Evolutionary conservation across 2,797 vertebrate genomes (phyloP).

Genomic region (Enteromius radiatus): DNA sequence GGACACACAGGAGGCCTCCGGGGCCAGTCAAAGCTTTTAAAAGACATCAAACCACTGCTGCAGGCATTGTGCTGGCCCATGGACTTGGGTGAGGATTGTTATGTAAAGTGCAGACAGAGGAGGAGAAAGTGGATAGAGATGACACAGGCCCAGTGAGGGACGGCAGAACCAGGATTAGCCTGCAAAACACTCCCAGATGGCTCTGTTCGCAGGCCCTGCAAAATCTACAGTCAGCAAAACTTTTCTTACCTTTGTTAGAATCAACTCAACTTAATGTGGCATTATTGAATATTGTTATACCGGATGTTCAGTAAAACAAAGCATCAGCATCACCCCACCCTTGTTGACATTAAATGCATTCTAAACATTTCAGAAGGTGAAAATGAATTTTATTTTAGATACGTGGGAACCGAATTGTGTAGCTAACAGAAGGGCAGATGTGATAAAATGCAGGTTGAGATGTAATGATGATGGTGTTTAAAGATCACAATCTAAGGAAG

Average conservation of each 20-base stretch:
- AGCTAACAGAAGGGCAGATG: background rate
- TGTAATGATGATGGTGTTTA: background rate
- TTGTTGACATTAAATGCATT: background rate
- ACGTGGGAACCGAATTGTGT: background rate
- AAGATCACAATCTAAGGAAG: background rate
- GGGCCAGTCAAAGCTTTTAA: slow-evolving; percentile 69
- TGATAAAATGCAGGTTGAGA: background rate
- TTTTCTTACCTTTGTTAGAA: background rate
- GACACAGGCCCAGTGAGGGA: slow-evolving; percentile 28
- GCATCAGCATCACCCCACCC: background rate
- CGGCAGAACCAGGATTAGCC: slow-evolving; percentile 60
- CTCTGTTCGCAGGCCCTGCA: slow-evolving; percentile 65
- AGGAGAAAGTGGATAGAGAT: slow-evolving; percentile 70
- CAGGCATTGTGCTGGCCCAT: slow-evolving; percentile 76
- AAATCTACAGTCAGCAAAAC: background rate
- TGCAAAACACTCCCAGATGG: slow-evolving; percentile 64
- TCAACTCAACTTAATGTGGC: too few relatives aligned
- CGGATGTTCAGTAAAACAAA: background rate
- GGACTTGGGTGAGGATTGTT: slow-evolving; percentile 82
- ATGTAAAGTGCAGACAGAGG: slow-evolving; percentile 77
- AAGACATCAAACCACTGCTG: slow-evolving; percentile 76
- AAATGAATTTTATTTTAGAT: background rate
- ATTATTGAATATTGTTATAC: too few relatives aligned
- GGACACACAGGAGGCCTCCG: slow-evolving; percentile 58
- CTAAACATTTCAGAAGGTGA: background rate